These are phyloP conservation scores for Melanocharis versteri DNA, from an alignment of 2,113 vertebrate genomes.

Conservation along the genomic window DNA sequence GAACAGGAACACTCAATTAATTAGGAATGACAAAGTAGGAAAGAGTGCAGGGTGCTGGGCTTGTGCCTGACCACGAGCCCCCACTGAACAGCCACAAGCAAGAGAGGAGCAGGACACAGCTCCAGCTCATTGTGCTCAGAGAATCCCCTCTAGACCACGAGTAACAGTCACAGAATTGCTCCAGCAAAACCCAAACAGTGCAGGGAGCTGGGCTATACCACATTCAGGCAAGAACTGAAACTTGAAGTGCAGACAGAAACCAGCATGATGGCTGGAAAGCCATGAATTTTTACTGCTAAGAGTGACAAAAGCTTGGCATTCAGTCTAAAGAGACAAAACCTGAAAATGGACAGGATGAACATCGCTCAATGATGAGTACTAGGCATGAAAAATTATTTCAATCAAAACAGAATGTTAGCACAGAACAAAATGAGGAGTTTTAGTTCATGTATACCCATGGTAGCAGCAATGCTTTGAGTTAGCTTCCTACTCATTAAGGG, in stretches of 20 bases:
- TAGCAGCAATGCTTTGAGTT: neutral
- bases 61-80: neutral
- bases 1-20: neutral
- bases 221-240: neutral
- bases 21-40: neutral
- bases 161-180: neutral
- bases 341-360: neutral
- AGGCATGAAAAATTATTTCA: neutral
- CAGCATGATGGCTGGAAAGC: neutral
- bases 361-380: neutral
- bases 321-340: neutral
- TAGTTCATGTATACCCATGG: neutral
- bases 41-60: neutral
- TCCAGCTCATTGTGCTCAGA: neutral
- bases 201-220: neutral
- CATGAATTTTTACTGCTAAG: neutral
- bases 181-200: neutral
- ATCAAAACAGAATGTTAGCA: neutral
- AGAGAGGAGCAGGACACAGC: neutral
- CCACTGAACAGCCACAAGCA: neutral
- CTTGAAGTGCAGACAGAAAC: neutral
- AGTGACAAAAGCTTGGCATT: neutral
- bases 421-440: neutral
- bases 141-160: neutral
- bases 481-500: neutral